Conservation (phyloP, 1,140 invertebrate genomes). For the Calliopsis andreniformis region DNA sequence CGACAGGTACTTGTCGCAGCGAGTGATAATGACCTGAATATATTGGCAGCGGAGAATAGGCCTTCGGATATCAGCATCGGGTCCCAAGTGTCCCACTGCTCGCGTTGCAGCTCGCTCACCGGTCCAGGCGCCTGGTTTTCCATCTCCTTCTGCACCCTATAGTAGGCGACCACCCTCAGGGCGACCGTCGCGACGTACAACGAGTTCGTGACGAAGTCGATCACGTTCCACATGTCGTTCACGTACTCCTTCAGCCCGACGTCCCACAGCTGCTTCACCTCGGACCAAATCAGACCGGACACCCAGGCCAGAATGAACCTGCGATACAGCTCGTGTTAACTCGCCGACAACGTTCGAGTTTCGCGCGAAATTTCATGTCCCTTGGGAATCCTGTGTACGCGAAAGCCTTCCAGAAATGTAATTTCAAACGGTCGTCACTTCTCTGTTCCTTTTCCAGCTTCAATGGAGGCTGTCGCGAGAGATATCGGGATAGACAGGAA, state of each 20-base stretch:
- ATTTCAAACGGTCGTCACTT: background rate
- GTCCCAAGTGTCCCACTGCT: constrained; percentile 97
- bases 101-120: constrained; percentile 85
- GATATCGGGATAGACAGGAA: background rate
- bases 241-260: constrained; percentile 97
- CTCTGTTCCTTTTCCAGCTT: no score
- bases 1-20: no score
- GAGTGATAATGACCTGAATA: constrained; percentile 86
- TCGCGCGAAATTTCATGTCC: background rate
- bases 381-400: background rate
- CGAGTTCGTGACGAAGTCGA: constrained; percentile 99
- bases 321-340: background rate
- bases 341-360: background rate
- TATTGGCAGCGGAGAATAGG: constrained; percentile 97
- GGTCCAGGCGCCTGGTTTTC: constrained; percentile 80
- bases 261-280: constrained; percentile 99
- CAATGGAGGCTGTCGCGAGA: background rate
- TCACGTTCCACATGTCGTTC: constrained; percentile 99
- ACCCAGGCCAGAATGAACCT: constrained; percentile 79
- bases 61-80: constrained; percentile 98
- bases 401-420: constrained; percentile 6
- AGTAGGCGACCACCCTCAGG: constrained; percentile 95
- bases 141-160: constrained; percentile 84
- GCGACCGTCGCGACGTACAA: constrained; percentile 98
- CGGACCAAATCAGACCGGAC: constrained; percentile 97